Evolutionary conservation across 2,888 invertebrate species (phyloP), one percentile per base, ranked within the genome.

Genomic region (Cylloceria caligata): DNA sequence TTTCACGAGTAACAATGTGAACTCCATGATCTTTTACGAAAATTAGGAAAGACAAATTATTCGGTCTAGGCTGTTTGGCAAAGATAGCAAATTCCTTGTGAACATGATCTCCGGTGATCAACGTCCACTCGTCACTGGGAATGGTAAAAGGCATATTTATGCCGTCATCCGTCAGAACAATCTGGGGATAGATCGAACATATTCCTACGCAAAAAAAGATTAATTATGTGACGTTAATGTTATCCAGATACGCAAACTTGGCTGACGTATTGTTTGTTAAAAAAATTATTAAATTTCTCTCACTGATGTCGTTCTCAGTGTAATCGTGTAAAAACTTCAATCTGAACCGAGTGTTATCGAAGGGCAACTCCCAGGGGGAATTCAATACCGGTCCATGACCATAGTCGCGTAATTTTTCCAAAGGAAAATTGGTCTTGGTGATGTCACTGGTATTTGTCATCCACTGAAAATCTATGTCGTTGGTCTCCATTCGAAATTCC

Each of bases 1-100:
- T 60, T 3, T 60, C 60, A 19, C 60, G 60, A 3, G 60, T 60
- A 16, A 34, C 16, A 34, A 60, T 19, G 19, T 16, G 7, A 9
- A 91, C 3, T 1, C 55, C 60, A 16, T 88, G 84, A 34, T 71
- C 30, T 2, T 36, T 76, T 9, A 83, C 16, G 34, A 75, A 75
- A 4, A 60, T 0, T 1, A 16, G 16, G 16, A 34, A 60, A 16
- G 60, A 60, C 60, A 60, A 34, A 9, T 36, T 16, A 36, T 34
- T 34, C 19, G 60, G 60, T 7, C 34, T 60, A 7, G 60, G 7
- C 3, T 60, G 2, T 90, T 92, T 93, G 0, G 89, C 90, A 74
- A 90, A 92, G 65, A 93, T 72, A 5, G 90, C 91, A 52, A 89
- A 91, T 16, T 88, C 86, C 30, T 88, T 84, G 9, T 86, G 57